Evolutionary conservation across 2,797 vertebrate species (phyloP), one percentile per base, ranked within the genome.

Genomic region (Phaenicophaeus curvirostris): DNA sequence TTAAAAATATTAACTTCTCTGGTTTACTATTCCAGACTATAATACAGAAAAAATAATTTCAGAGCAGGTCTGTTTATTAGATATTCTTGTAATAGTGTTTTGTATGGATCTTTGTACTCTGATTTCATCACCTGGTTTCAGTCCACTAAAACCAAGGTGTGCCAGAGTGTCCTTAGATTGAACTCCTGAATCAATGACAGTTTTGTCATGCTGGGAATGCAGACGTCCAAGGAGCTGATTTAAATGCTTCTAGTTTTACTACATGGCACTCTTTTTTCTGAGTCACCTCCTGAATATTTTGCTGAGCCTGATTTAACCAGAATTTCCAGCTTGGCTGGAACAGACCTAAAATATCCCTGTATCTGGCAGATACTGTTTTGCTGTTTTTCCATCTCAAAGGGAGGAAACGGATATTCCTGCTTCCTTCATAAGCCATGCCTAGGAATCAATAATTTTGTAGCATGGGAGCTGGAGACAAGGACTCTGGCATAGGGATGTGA

Each of bases 101-200:
- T 75, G 42, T 55, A 24, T 75, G 7, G 46, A 27, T 69, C 39
- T 95, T 58, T 90, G 35, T 69, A 68, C 23, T 73, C 51, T 46
- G 35, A 79, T 88, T 93, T 94, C 69, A 91, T 68, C 76, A 87
- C 53, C 71, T 89, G 71, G 14, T 79, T 92, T 92, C 85, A 88
- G 69, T n/a, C 76, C 16, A 55, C 39, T 69, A 74, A 66, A 67
- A 81, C 7, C 66, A 87, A 86, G 31, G 69, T 8, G 5, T 74
- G 92, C 67, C 88, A 93, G 51, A 37, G 17, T 3, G 82, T 73
- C 94, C 90, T 93, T 82, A 71, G 63, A 66, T 16, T 93, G 90
- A 96, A 95, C 90, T 93, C 71, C 25, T 37, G 59, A 91, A 82
- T 91, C 94, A 95, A 90, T 75, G 85, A 61, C 30, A 90, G 85